These are phyloP conservation scores for Trinorchestia longiramus DNA, from an alignment of 1,140 invertebrate genomes.

Conservation along the genomic window DNA sequence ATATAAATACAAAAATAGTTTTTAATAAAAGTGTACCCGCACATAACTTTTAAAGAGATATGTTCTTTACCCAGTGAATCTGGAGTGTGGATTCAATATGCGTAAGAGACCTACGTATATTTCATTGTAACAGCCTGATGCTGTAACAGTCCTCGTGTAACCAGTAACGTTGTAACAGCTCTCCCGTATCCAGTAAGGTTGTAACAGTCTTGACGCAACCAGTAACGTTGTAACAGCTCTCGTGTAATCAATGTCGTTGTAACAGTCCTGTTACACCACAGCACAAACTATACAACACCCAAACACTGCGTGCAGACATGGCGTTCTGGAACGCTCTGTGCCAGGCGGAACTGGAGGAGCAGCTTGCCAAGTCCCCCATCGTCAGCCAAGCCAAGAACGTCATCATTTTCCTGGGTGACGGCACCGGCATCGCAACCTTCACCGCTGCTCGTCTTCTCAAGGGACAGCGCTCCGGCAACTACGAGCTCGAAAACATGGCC, in stretches of 20 bases:
- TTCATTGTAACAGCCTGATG: too few species aligned
- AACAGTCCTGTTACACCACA: background rate
- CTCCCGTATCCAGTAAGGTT: background rate
- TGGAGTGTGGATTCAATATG: too few species aligned
- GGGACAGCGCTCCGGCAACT: conserved; percentile 36
- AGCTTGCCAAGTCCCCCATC: background rate
- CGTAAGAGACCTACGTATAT: too few species aligned
- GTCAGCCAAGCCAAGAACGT: conserved; percentile 83
- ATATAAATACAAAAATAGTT: too few species aligned
- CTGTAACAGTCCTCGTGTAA: too few species aligned
- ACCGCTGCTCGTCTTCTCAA: conserved; percentile 76
- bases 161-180: background rate
- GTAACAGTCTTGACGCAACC: background rate
- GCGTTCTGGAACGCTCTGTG: background rate
- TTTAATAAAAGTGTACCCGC: too few species aligned
- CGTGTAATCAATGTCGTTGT: background rate
- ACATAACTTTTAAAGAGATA: too few species aligned
- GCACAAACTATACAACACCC: background rate
- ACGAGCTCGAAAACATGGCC: conserved; percentile 76
- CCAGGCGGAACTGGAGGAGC: background rate
- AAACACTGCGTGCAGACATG: background rate
- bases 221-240: background rate
- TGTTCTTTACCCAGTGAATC: too few species aligned
- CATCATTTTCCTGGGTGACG: conserved; percentile 85
- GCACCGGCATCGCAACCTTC: conserved; percentile 82